Base-by-base conservation (phyloP, 2,888 invertebrate genomes). In the Dryomyza anilis region DNA sequence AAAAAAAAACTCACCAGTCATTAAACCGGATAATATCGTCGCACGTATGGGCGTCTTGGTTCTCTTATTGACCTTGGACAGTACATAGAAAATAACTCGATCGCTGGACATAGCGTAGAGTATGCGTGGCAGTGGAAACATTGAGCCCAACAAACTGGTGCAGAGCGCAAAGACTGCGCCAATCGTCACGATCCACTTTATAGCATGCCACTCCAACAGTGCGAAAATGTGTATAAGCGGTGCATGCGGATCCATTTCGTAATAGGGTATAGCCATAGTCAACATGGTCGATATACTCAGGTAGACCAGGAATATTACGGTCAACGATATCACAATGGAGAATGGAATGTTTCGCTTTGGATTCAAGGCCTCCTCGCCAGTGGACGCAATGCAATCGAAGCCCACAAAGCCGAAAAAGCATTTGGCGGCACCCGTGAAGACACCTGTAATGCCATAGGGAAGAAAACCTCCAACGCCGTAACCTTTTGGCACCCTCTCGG, bases 401-500 rank as follows among this genome's bases (percentile, higher is more conserved):
- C 98, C 97, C 5, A 98, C 95, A 82, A 96, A 98, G 16, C 95
- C 96, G 82, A 91, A 97, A 85, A 94, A 94, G 78, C 93, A 94
- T 76, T 91, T 93, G 0, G 94, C 94, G 0, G 94, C 84, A 0
- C 95, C 95, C 0, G 91, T 89, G 91, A 95, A 92, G 5, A 95
- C 88, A 0, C 95, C 97, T 0, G 90, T 87, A 39, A 96, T 79
- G 0, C 98, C 97, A 83, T 90, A 98, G 0, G 98, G 98, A 84
- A 93, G 87, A 81, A 97, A 98, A 0, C 98, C 98, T 0, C 97
- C 98, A 0, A 82, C 84, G 0, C 96, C 96, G 67, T 65, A 67
- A 0, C 87, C 89, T 3, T 78, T 73, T 0, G 87, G 87, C 16
- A 93, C 88, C 0, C 72, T 14, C 0, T 64, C 66, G 57, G 88